Evolutionary conservation across 1,140 invertebrate genomes (phyloP), one percentile per base, ranked within the genome.

Genomic region (Aphaenogaster ashmeadi): DNA sequence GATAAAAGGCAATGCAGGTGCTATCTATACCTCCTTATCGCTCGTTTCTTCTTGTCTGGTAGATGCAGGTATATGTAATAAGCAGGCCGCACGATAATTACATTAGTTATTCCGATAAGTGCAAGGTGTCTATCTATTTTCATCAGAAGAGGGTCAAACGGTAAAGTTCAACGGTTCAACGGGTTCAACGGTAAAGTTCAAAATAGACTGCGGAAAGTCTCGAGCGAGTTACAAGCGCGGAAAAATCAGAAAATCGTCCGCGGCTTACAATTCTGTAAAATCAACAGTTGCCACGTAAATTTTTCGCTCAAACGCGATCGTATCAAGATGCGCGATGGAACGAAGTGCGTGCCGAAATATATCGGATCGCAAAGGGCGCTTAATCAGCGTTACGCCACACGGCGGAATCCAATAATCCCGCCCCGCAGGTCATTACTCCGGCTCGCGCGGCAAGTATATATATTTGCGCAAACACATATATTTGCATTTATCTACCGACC

Each of bases 391-490:
- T 58, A 44, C 15, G 13, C 9, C 69, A 7, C 47, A 15, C 3
- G 47, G 7, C 44, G 69, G 47, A 72, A 52, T 47, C 44, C 58
- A 66, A 79, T 79, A 66, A 79, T 66, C 33, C 4, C 27, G 58
- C 6, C 18, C 13, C 15, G 41, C 47, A 44, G 79, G 79, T 81
- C 79, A 5, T 81, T 71, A 81, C 79, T 71, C 78, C 36, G 9
- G 21, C 8, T 15, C 21, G 47, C 44, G 13, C 5, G n/a, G 13
- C 36, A 33, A 27, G 33, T 5, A 7, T 69, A 38, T 72, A 60
- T 50, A 27, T 74, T 74, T 50, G 69, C 69, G 11, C 47, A 52
- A 67, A 56, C 21, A 58, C 50, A 69, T 54, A 33, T n/a, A 75
- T 56, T 58, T 74, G 36, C 69, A 75, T 78, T 69, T 67, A 66